phyloP scores from a whole-genome alignment of 1,140 invertebrate species.

The Drosophila malerkotliana region DNA sequence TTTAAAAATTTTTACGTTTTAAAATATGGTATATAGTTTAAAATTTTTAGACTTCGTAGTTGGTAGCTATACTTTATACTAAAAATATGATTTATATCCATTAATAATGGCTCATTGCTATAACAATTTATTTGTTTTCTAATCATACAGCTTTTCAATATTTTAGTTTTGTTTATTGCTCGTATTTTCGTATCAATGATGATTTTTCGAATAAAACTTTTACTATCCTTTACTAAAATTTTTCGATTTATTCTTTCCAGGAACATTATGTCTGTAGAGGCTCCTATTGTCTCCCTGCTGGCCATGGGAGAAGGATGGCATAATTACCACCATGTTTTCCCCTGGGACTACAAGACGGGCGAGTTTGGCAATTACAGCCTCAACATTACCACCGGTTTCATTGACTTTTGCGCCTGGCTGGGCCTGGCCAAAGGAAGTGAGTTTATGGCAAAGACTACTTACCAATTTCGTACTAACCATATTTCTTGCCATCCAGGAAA shows the following conservation, averaged over 20 bases:
- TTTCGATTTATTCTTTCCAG: constrained; percentile 82
- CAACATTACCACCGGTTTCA: constrained; percentile 90
- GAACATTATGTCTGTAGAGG: constrained; percentile 90
- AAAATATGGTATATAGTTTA: not conserved
- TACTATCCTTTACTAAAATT: not conserved
- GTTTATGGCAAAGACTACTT: constrained; percentile 44
- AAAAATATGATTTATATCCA: not conserved
- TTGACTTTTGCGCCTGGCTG: constrained; percentile 88
- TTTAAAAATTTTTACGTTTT: not conserved
- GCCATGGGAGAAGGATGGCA: constrained; percentile 95
- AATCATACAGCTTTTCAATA: no score
- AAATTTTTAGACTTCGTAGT: not conserved
- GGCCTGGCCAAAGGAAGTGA: constrained; percentile 91
- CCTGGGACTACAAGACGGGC: constrained; percentile 92
- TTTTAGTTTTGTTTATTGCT: no score
- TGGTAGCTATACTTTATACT: not conserved
- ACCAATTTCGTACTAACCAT: not conserved
- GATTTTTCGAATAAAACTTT: not conserved
- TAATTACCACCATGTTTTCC: constrained; percentile 96
- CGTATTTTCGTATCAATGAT: no score
- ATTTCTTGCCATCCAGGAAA: constrained; percentile 83
- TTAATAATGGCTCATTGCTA: no score
- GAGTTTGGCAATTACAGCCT: constrained; percentile 89
- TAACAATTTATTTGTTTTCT: no score
- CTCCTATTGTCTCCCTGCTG: constrained; percentile 88